Evolutionary conservation across 1,140 invertebrate genomes (phyloP).

Genomic region (Rhynchophorus ferrugineus): DNA sequence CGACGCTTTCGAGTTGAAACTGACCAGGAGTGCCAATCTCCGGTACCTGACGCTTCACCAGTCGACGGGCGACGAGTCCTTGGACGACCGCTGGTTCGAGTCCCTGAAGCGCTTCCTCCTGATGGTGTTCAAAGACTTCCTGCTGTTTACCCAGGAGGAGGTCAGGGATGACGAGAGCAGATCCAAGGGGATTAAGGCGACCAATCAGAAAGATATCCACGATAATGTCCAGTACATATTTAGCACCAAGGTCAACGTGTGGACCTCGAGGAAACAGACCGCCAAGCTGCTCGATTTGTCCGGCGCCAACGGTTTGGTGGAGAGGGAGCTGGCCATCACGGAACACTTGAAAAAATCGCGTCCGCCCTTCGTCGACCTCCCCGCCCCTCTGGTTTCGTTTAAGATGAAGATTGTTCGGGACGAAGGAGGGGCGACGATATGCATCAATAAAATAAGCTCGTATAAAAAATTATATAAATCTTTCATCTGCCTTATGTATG

Average conservation of each 20-base stretch:
- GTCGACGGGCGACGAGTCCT: not conserved
- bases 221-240: constrained; percentile 22
- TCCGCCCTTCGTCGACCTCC: constrained; percentile 8
- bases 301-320: constrained; percentile 1
- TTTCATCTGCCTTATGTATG: constrained; percentile 19
- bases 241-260: constrained; percentile 23
- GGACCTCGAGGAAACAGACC: constrained; percentile 22
- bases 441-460: constrained; percentile 18
- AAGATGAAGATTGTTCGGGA: constrained; percentile 12
- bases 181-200: constrained; percentile 9
- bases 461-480: constrained; percentile 25
- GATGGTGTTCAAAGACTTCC: constrained; percentile 17
- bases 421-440: constrained; percentile 14
- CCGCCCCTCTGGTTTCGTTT: too few relatives aligned
- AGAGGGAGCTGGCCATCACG: constrained; percentile 19
- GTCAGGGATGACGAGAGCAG: constrained; percentile 2
- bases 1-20: constrained; percentile 8
- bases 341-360: constrained; percentile 8
- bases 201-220: constrained; percentile 15
- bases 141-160: constrained; percentile 1
- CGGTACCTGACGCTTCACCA: constrained; percentile 5
- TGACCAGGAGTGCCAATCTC: constrained; percentile 5
- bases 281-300: constrained; percentile 15
- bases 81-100: constrained; percentile 15
- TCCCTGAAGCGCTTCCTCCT: constrained; percentile 9